Evolutionary conservation across 2,888 invertebrate genomes (phyloP).

Genomic region (Sinopyrophorus schimmeli): DNA sequence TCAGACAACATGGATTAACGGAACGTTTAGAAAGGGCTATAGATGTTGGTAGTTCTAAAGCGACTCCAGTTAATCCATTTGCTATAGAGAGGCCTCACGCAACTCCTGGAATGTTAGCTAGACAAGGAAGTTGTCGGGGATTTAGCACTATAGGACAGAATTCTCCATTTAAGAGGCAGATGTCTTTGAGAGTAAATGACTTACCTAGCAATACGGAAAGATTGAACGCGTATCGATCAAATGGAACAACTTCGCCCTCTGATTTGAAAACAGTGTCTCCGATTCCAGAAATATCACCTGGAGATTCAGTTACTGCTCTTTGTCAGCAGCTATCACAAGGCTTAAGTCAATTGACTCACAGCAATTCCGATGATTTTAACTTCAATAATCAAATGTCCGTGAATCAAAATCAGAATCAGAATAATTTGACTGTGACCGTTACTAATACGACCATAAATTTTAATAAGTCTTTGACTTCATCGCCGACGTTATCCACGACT

Average conservation of each 20-base stretch:
- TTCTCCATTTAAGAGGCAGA: conserved; percentile 94
- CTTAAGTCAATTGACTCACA: conserved; percentile 65
- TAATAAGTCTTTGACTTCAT: conserved; percentile 43
- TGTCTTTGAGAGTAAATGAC: conserved; percentile 92
- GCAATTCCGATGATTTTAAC: conserved; percentile 62
- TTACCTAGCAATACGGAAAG: conserved; percentile 94
- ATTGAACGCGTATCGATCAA: conserved; percentile 55
- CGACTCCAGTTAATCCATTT: conserved; percentile 81
- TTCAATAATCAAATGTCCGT: conserved; percentile 61
- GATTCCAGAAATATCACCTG: conserved; percentile 76
- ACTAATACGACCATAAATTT: conserved; percentile 49
- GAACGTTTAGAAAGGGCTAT: conserved; percentile 66
- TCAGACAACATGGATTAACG: conserved; percentile 81
- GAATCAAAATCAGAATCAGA: conserved; percentile 59
- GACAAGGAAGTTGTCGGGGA: conserved; percentile 94
- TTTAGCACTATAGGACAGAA: conserved; percentile 77
- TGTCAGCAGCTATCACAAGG: conserved; percentile 75
- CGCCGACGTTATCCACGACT: conserved; percentile 39
- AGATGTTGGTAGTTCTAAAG: conserved; percentile 41
- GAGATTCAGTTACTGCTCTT: conserved; percentile 70
- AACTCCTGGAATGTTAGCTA: conserved; percentile 88
- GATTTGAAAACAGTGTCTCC: conserved; percentile 65
- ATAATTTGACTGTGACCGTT: conserved; percentile 53
- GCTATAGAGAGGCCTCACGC: conserved; percentile 96
- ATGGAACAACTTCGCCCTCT: conserved; percentile 39